Evolutionary conservation across 1,140 invertebrate species (phyloP).

Genomic region (Drosophila sp.): DNA sequence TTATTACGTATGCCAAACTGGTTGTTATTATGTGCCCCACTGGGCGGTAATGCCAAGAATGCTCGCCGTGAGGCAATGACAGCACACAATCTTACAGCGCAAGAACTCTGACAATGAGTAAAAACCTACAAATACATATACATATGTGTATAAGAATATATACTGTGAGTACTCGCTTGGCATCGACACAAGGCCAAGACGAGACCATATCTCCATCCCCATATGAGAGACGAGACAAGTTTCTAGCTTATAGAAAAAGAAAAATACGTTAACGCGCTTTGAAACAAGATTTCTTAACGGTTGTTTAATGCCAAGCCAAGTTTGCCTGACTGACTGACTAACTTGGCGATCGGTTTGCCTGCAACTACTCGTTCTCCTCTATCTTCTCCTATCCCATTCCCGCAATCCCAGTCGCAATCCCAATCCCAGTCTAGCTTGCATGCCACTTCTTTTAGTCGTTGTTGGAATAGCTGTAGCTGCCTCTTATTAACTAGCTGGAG

Average conservation of each 20-base stretch:
- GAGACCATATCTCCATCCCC: slow-evolving; percentile 6
- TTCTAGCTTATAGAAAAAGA: slow-evolving; percentile 29
- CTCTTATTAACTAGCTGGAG: slow-evolving; percentile 69
- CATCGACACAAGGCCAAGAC: slow-evolving; percentile 34
- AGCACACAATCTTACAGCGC: slow-evolving; percentile 42
- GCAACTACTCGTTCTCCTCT: neutral
- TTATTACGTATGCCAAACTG: slow-evolving; percentile 74
- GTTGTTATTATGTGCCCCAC: slow-evolving; percentile 49
- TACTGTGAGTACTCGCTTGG: slow-evolving; percentile 14
- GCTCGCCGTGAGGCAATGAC: slow-evolving; percentile 50
- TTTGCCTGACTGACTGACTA: slow-evolving; percentile 65
- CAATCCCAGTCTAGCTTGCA: slow-evolving; percentile 33
- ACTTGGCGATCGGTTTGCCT: slow-evolving; percentile 47
- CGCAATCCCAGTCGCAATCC: slow-evolving; percentile 5
- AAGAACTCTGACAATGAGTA: slow-evolving; percentile 35
- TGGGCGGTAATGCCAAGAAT: slow-evolving; percentile 63
- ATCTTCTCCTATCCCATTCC: neutral
- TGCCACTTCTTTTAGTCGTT: slow-evolving; percentile 41
- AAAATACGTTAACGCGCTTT: slow-evolving; percentile 57
- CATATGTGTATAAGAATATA: neutral
- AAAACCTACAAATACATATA: neutral
- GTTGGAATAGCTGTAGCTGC: slow-evolving; percentile 55
- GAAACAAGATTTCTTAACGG: slow-evolving; percentile 79
- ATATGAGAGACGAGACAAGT: slow-evolving; percentile 40
- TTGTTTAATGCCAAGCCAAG: slow-evolving; percentile 63